Percentiles rank a stretch among this genome's conserved stretches.
phyloP scores from a whole-genome alignment of 1,140 invertebrate genomes.

The Drosophila pseudoobscura region DNA sequence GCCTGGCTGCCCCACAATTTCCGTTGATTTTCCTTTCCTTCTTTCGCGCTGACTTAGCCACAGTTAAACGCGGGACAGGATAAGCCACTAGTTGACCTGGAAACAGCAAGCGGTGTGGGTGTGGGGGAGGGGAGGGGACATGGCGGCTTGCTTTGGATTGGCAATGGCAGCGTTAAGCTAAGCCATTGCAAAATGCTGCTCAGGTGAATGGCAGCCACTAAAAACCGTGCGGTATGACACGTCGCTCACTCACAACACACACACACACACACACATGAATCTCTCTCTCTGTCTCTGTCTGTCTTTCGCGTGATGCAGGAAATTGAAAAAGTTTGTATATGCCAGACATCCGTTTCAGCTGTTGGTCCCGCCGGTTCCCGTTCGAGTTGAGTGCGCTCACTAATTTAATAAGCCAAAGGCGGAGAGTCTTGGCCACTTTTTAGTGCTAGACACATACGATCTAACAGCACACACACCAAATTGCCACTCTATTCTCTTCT shows the following conservation, averaged over 20 bases:
- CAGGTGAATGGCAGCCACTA: constrained; percentile 43
- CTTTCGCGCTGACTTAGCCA: constrained; percentile 32
- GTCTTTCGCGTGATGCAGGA: constrained; percentile 43
- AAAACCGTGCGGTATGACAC: constrained; percentile 43
- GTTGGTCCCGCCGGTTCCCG: constrained; percentile 10
- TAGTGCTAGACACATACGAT: constrained; percentile 25
- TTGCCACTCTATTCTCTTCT: constrained; percentile 23
- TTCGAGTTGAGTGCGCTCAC: constrained; percentile 63
- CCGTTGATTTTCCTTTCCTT: constrained; percentile 11
- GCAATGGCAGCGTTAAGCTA: constrained; percentile 25
- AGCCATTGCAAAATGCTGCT: constrained; percentile 47
- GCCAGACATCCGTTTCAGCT: constrained; percentile 69
- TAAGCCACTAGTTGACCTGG: constrained; percentile 58
- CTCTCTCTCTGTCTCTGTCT: background rate
- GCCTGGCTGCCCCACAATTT: constrained; percentile 7
- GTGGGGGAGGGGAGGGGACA: background rate
- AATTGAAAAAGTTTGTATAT: constrained; percentile 80
- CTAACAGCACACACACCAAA: constrained; percentile 21
- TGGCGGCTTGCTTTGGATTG: constrained; percentile 30
- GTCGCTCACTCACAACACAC: constrained; percentile 9
- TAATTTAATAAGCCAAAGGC: constrained; percentile 74
- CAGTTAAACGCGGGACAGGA: constrained; percentile 35
- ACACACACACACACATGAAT: constrained; percentile 9
- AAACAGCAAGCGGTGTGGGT: constrained; percentile 14
- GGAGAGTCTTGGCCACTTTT: constrained; percentile 66